A percentile compares a stretch with the other conserved stretches of the same genome.
These are phyloP conservation scores for Morpho deidamia DNA, from an alignment of 2,888 invertebrate genomes.

Conservation along the genomic window DNA sequence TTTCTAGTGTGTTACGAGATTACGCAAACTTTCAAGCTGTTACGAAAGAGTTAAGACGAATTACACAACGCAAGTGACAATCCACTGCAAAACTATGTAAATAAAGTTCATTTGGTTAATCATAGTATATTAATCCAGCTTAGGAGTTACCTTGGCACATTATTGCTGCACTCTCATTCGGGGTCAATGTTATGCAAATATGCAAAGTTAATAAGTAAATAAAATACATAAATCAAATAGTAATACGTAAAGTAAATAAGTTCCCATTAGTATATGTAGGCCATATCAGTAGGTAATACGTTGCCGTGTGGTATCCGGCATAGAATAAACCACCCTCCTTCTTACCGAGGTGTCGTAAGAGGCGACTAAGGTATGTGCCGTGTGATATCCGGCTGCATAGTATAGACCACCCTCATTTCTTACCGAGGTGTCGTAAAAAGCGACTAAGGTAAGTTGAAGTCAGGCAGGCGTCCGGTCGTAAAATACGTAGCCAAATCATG, in stretches of 20 bases:
- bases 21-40: neutral
- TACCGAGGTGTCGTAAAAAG: too few relatives aligned
- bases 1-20: neutral
- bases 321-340: too few relatives aligned
- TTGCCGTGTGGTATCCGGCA: too few relatives aligned
- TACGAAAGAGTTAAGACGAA: neutral
- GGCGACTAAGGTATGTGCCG: too few relatives aligned
- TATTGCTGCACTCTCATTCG: neutral
- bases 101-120: slow-evolving; percentile 2
- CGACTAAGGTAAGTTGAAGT: too few relatives aligned
- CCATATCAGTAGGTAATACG: too few relatives aligned
- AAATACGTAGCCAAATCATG: too few relatives aligned
- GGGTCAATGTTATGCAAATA: neutral
- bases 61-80: neutral
- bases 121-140: neutral
- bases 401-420: too few relatives aligned
- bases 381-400: too few relatives aligned
- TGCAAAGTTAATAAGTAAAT: neutral
- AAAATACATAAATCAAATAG: neutral
- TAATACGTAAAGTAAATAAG: neutral
- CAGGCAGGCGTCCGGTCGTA: too few relatives aligned
- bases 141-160: neutral
- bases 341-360: too few relatives aligned
- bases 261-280: neutral
- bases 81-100: neutral